Evolutionary conservation across 2,888 invertebrate genomes (phyloP), one percentile per base, ranked within the genome.

Genomic region (Cremastinae sp.): DNA sequence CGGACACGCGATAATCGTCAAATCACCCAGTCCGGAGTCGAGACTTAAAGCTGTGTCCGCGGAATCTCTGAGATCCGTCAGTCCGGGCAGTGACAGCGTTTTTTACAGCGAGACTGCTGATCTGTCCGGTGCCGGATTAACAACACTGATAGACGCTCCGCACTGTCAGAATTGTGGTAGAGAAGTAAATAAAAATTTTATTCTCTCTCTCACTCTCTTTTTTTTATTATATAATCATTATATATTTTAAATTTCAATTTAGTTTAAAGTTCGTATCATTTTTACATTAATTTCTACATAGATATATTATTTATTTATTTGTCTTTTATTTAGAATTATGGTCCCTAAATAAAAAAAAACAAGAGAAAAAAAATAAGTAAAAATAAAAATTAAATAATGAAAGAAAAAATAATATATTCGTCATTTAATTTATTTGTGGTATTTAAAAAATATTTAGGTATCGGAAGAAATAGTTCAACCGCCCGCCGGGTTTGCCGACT

Each of bases 71-170:
- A 93, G 96, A 56, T 96, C 96, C n/a, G 96, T 95, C 45, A 96
- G 96, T 84, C 96, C 96, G 2, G 96, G 97, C 20, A 96, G 96
- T 79, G 96, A 97, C 89, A 96, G 96, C 71, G 96, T 97, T 22
- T 97, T 97, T 90, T 96, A 96, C 90, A 96, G 96, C 85, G 96
- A 96, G 88, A 93, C 92, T 80, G 93, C 93, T 9, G 94, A 93
- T 87, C 91, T 91, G 66, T 86, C 85, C 16, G 91, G 91, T 75
- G 65, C 74, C 12, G 70, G 71, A 16, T 51, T 78, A 3, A 58
- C 82, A 8, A 79, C 83, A 7, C 80, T 84, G 61, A 78, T 85
- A 77, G 88, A 87, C 61, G 85, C 86, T 0, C 85, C 94, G 0
- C 95, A 95, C 86, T 96, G 96, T 87, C 92, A 95, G 75, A 95